Base-by-base conservation (phyloP, 2,888 invertebrate genomes). In the Coenonympha arcania region DNA sequence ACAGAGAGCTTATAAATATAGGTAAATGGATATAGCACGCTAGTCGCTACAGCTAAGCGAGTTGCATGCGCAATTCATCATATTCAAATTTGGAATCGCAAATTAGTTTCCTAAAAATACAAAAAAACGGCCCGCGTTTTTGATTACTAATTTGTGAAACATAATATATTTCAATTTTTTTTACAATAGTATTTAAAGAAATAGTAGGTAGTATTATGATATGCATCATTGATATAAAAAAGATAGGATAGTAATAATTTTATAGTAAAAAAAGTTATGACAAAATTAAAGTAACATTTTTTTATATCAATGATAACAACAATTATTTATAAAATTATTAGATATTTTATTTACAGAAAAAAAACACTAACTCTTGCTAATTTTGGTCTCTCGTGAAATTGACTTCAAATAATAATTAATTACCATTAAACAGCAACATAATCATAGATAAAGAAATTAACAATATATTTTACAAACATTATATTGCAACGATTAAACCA, bases 361-460 rank as follows among this genome's bases (percentile, higher is more conserved):
- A 55, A 55, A 52, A 40, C 24, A n/a, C 52, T 55, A 50, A 52
- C 43, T 44, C 20, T 47, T 52, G 37, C 52, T 53, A 49, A 52
- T 50, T 54, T 55, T 55, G 54, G 54, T 55, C 48, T 55, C 48
- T 28, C 20, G 46, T 46, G 37, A 46, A 37, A 43, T 48, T 46
- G 20, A 48, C 42, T 42, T 37, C 33, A 49, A 52, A 30, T 39
- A 9, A 52, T n/a, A n/a, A n/a, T n/a, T n/a, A n/a, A n/a, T n/a
- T n/a, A n/a, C n/a, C n/a, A 30, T 30, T 13, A 5, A 37, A 20
- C 13, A 22, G 2, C 20, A 39, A 24, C 39, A 24, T 15, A 39
- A 22, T 24, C 22, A 39, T 39, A 24, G 15, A 24, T 15, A 39
- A 24, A 43, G 41, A 39, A 33, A 46, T 45, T 13, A 52, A 49